A percentile compares a stretch with the other conserved stretches of the same genome.
Evolutionary conservation across 2,797 vertebrate genomes (phyloP).

Genomic region (Varecia variegata): DNA sequence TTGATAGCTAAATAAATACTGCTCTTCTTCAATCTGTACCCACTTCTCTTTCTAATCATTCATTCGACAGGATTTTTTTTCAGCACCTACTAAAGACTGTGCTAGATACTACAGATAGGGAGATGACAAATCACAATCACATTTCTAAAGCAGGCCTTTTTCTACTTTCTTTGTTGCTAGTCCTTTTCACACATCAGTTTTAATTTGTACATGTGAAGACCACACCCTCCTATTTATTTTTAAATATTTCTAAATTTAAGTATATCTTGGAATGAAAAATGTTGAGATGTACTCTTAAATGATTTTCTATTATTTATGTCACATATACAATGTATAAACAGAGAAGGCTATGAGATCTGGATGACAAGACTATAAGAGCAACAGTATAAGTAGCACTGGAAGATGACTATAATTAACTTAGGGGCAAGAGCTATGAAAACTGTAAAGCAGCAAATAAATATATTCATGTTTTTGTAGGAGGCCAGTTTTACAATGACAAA

Average conservation of each 20-base stretch:
- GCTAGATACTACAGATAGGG: neutral
- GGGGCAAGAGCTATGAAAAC: neutral
- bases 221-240: neutral
- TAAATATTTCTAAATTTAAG: conserved; percentile 26
- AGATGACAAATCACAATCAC: neutral
- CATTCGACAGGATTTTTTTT: neutral
- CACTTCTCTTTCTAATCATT: neutral
- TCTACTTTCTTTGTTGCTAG: conserved; percentile 7
- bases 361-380: neutral
- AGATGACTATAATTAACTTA: conserved; percentile 4
- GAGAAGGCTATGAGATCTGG: neutral
- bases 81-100: neutral
- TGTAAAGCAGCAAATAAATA: conserved; percentile 14
- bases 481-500: conserved; percentile 13
- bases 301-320: neutral
- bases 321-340: neutral
- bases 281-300: neutral
- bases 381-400: neutral
- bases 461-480: neutral
- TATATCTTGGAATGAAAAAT: conserved; percentile 18
- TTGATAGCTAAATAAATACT: conserved; percentile 38
- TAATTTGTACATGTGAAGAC: neutral
- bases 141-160: neutral
- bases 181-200: neutral
- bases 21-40: neutral